phyloP scores from a whole-genome alignment of 1,140 invertebrate genomes.

The Bradysia coprophila region DNA sequence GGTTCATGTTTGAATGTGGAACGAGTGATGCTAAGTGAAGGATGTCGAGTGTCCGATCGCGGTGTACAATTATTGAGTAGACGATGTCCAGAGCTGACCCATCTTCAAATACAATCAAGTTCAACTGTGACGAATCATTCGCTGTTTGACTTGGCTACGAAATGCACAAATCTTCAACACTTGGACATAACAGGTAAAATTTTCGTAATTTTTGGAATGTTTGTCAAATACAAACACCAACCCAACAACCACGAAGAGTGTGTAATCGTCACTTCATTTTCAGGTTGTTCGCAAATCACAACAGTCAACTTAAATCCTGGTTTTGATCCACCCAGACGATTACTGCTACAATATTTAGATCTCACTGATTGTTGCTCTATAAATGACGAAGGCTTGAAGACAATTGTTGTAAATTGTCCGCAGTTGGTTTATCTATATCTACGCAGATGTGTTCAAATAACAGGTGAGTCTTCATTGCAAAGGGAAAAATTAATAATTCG shows the following conservation, averaged over 20 bases:
- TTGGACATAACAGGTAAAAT: slow-evolving; percentile 61
- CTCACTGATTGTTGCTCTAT: slow-evolving; percentile 71
- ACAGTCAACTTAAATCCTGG: slow-evolving; percentile 45
- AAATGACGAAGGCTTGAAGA: slow-evolving; percentile 62
- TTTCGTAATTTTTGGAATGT: slow-evolving; percentile 9
- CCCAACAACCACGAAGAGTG: no score
- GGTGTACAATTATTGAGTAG: slow-evolving; percentile 46
- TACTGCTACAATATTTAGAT: slow-evolving; percentile 54
- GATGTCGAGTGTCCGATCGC: slow-evolving; percentile 53
- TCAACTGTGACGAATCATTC: slow-evolving; percentile 28
- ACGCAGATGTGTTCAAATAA: slow-evolving; percentile 66
- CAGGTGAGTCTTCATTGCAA: slow-evolving; percentile 30
- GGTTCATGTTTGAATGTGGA: slow-evolving; percentile 38
- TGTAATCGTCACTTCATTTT: no score
- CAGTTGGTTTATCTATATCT: slow-evolving; percentile 78
- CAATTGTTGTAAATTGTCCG: slow-evolving; percentile 68
- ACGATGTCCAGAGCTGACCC: slow-evolving; percentile 50
- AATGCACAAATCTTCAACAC: slow-evolving; percentile 49
- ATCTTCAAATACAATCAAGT: slow-evolving; percentile 51
- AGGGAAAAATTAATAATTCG: background rate
- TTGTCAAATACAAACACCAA: no score
- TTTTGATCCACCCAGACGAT: slow-evolving; percentile 33
- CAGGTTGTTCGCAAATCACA: slow-evolving; percentile 48
- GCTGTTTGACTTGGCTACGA: slow-evolving; percentile 39
- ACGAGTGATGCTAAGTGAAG: slow-evolving; percentile 47